These are phyloP conservation scores for Reticulitermes speratus DNA, from an alignment of 1,140 invertebrate genomes.

Conservation along the genomic window DNA sequence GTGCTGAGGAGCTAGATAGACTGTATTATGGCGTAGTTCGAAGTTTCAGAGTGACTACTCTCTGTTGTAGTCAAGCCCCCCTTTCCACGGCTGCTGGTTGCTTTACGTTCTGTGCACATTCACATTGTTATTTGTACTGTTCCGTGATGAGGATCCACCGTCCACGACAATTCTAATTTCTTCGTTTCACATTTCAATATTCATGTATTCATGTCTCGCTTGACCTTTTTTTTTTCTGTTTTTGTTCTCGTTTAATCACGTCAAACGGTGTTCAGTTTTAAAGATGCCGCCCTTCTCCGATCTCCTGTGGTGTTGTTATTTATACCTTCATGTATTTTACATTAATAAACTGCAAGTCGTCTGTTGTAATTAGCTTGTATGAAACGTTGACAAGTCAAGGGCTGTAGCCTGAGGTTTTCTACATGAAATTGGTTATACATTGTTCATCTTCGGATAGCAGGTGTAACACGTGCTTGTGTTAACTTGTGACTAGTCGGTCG, in stretches of 20 bases:
- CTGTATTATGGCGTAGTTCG: neutral
- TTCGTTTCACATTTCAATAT: conserved; percentile 3
- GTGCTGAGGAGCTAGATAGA: conserved; percentile 27
- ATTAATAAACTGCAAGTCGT: neutral
- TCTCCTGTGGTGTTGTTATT: neutral
- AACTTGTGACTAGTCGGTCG: neutral
- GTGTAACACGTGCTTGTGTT: neutral
- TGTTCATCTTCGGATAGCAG: neutral
- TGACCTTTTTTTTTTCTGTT: neutral
- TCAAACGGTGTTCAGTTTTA: neutral
- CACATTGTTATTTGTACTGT: neutral
- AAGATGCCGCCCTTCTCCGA: neutral
- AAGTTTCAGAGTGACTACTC: neutral
- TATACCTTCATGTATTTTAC: neutral
- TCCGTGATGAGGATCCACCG: neutral
- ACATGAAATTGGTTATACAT: neutral
- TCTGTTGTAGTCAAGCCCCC: neutral
- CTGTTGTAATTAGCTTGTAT: neutral
- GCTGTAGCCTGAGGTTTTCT: neutral
- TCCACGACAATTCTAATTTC: neutral
- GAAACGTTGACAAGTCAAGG: neutral
- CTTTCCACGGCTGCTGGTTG: neutral
- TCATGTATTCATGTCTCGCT: neutral
- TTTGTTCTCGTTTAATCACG: neutral
- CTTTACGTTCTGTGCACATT: neutral